These are phyloP conservation scores for Melanostoma scalare DNA, from an alignment of 2,888 invertebrate genomes.

Conservation along the genomic window DNA sequence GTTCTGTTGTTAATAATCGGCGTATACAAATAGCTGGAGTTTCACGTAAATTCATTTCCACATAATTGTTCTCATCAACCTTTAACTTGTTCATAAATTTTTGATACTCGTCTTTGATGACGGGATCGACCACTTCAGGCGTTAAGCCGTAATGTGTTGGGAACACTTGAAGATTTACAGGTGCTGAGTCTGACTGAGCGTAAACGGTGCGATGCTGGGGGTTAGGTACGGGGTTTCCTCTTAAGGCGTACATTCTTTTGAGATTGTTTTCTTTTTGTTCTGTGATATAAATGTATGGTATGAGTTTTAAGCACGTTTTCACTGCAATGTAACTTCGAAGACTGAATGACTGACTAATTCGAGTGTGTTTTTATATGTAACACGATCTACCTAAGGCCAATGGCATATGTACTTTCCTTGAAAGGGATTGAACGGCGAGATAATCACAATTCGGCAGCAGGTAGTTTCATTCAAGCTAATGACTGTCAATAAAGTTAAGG, in stretches of 20 bases:
- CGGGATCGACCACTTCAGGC: constrained; percentile 73
- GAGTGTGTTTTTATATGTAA: background rate
- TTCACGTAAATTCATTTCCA: constrained; percentile 77
- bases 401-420: background rate
- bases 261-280: too few relatives aligned
- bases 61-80: constrained; percentile 77
- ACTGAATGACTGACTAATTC: background rate
- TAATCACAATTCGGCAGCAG: too few relatives aligned
- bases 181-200: background rate
- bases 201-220: background rate
- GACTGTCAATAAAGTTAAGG: too few relatives aligned
- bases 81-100: constrained; percentile 76
- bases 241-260: too few relatives aligned
- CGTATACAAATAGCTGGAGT: constrained; percentile 79
- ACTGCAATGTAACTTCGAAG: background rate
- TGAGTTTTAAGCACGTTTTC: background rate
- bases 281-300: too few relatives aligned
- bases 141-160: constrained; percentile 1
- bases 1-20: constrained; percentile 65
- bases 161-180: constrained; percentile 25
- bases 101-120: constrained; percentile 77
- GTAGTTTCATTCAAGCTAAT: too few relatives aligned
- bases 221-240: too few relatives aligned
- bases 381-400: background rate
- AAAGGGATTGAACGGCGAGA: too few relatives aligned